Conservation (phyloP, 2,113 vertebrate species). For the Tragelaphus imberbis region DNA sequence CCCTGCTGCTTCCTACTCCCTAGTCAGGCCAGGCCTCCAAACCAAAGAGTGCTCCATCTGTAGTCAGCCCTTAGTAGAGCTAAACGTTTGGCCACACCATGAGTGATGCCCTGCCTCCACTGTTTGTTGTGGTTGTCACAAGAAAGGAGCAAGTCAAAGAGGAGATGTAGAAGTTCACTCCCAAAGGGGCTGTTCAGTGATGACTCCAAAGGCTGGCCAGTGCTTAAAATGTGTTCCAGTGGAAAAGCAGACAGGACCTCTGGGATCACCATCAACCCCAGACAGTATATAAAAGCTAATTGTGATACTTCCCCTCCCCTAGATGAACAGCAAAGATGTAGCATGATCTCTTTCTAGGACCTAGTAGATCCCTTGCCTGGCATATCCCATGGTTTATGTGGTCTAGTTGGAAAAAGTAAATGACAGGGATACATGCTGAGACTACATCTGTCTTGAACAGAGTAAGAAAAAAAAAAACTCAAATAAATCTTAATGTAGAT, state of each 20-base stretch:
- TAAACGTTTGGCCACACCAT: background rate
- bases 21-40: background rate
- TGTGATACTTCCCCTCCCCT: background rate
- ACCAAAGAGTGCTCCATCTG: background rate
- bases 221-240: background rate
- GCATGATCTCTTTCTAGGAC: background rate
- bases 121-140: background rate
- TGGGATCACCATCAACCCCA: background rate
- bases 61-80: background rate
- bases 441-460: background rate
- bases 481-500: background rate
- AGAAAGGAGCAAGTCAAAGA: background rate
- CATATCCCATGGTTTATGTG: background rate
- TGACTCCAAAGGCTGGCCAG: background rate
- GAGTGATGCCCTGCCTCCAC: background rate
- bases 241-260: background rate
- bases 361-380: background rate
- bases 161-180: background rate
- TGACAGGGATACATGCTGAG: background rate
- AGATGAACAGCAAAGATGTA: background rate
- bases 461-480: background rate
- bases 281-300: background rate
- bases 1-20: background rate
- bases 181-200: background rate
- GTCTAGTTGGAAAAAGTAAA: background rate